Conservation (phyloP, 2,888 invertebrate genomes). For the Drosophila peninsularis region DNA sequence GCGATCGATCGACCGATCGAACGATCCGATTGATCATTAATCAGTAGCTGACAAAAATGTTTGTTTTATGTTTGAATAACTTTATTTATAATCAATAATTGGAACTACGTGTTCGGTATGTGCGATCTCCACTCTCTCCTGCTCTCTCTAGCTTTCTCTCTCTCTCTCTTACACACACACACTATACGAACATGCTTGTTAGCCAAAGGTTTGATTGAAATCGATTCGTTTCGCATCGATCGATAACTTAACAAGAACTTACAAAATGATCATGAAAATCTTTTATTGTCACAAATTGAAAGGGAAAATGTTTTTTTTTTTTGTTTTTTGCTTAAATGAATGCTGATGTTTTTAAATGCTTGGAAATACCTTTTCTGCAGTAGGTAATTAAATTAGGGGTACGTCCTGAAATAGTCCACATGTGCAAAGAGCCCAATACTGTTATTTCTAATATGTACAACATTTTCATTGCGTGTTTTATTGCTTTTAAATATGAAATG, state of each 20-base stretch:
- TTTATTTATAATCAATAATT: constrained; percentile 41
- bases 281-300: constrained; percentile 74
- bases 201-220: constrained; percentile 28
- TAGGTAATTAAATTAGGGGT: neutral
- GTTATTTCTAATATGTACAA: neutral
- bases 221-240: constrained; percentile 26
- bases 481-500: neutral
- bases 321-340: constrained; percentile 21
- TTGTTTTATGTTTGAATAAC: constrained; percentile 39
- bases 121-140: constrained; percentile 29
- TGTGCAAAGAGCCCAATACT: neutral
- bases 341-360: constrained; percentile 28
- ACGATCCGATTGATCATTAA: constrained; percentile 38
- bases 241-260: constrained; percentile 61
- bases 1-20: constrained; percentile 53
- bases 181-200: constrained; percentile 35
- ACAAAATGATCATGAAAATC: constrained; percentile 51
- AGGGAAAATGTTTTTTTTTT: constrained; percentile 11
- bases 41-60: constrained; percentile 55
- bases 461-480: neutral
- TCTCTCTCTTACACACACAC: neutral
- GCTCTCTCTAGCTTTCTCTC: neutral
- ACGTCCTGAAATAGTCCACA: constrained; percentile 32
- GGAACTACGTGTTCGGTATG: constrained; percentile 48
- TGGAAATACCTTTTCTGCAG: constrained; percentile 41